These are phyloP conservation scores for Pantherophis vulpinus DNA, from an alignment of 2,797 vertebrate species.

Conservation along the genomic window DNA sequence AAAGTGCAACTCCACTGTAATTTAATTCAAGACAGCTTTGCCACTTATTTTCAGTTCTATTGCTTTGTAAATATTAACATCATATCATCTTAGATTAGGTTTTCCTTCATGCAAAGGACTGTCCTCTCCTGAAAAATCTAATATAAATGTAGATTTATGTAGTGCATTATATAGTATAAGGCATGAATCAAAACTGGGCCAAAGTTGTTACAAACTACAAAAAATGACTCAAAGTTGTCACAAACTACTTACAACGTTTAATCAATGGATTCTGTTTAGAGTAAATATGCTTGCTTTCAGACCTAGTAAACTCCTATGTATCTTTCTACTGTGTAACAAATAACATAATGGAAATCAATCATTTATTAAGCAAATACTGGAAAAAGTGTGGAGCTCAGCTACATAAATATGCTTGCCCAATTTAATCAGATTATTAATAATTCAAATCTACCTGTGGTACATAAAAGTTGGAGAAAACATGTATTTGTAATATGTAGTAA, in stretches of 20 bases:
- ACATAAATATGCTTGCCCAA: not conserved
- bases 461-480: not conserved
- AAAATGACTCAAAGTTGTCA: not conserved
- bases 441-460: not conserved
- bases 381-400: not conserved
- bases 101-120: not conserved
- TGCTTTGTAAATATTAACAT: not conserved
- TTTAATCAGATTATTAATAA: constrained; percentile 5
- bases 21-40: not conserved
- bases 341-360: not conserved
- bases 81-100: not conserved
- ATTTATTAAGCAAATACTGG: not conserved
- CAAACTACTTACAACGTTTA: not conserved
- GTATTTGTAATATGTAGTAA: not conserved
- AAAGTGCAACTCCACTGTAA: not conserved
- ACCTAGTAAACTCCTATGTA: not conserved
- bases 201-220: not conserved
- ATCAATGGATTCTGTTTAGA: not conserved
- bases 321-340: not conserved
- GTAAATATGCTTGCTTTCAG: not conserved
- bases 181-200: not conserved
- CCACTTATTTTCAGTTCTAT: not conserved
- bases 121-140: not conserved
- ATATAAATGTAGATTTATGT: not conserved
- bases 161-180: not conserved